phyloP scores from a whole-genome alignment of 2,797 vertebrate species.

The Channa striata region DNA sequence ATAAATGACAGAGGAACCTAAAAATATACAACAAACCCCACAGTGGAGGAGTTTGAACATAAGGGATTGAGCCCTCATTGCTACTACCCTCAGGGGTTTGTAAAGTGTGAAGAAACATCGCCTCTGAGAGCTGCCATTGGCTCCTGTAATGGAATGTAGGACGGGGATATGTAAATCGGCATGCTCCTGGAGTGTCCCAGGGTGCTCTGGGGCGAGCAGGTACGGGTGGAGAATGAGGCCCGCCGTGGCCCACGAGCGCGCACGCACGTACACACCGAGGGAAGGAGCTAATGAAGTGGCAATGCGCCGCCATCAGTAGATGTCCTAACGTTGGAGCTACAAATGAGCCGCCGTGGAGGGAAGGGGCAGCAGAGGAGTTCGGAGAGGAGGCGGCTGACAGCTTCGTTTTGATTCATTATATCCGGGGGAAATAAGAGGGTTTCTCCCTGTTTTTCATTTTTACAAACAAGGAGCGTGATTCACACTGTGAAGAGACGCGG shows the following conservation, averaged over 20 bases:
- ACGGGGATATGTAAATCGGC: slow-evolving; percentile 70
- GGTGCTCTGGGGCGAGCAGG: slow-evolving; percentile 63
- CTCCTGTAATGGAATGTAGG: slow-evolving; percentile 58
- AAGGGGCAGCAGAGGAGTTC: slow-evolving; percentile 28
- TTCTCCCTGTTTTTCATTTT: slow-evolving; percentile 46
- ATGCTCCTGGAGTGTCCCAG: slow-evolving; percentile 44
- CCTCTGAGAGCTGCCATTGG: slow-evolving; percentile 52
- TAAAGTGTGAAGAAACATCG: slow-evolving; percentile 31
- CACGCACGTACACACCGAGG: slow-evolving; percentile 34
- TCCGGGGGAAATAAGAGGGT: slow-evolving; percentile 38
- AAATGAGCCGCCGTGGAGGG: slow-evolving; percentile 70
- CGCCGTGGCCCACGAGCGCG: slow-evolving; percentile 35
- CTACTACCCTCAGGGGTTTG: slow-evolving; percentile 47
- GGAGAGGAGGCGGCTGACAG: slow-evolving; percentile 34
- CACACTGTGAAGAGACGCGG: slow-evolving; percentile 21
- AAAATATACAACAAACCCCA: slow-evolving; percentile 54
- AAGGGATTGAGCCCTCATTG: slow-evolving; percentile 64
- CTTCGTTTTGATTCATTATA: slow-evolving; percentile 51
- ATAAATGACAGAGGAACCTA: slow-evolving; percentile 46
- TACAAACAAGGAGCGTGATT: slow-evolving; percentile 45
- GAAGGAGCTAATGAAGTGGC: slow-evolving; percentile 79
- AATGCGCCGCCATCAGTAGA: slow-evolving; percentile 59
- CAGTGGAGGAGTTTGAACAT: slow-evolving; percentile 49
- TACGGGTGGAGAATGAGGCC: slow-evolving; percentile 59
- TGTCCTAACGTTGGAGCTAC: slow-evolving; percentile 61